These are phyloP conservation scores for Trissoscelio sp. DNA, from an alignment of 2,888 invertebrate species.

Conservation along the genomic window DNA sequence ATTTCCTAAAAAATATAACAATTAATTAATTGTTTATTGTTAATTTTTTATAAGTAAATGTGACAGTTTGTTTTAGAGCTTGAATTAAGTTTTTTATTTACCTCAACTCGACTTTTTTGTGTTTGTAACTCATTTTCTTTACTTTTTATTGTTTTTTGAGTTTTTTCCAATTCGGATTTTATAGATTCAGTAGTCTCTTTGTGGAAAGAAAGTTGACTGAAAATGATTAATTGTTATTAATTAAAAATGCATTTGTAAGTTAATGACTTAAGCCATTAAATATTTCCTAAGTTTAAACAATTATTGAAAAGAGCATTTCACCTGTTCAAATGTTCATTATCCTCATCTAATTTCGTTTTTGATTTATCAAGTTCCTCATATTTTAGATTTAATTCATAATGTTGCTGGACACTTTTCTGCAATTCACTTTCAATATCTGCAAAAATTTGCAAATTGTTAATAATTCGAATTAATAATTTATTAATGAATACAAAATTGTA, in stretches of 20 bases:
- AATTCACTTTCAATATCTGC: conserved; percentile 88
- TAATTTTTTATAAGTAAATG: no score
- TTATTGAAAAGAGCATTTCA: no score
- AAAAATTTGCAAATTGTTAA: conserved; percentile 22
- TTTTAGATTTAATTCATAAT: conserved; percentile 91
- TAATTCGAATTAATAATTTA: neutral
- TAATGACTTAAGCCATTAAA: no score
- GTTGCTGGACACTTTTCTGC: conserved; percentile 88
- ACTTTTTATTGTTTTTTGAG: conserved; percentile 87
- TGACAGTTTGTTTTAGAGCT: no score
- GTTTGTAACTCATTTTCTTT: conserved; percentile 89
- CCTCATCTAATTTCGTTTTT: conserved; percentile 91
- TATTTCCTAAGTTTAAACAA: no score
- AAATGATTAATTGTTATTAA: neutral
- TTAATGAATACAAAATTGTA: no score
- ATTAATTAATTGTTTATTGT: conserved; percentile 1
- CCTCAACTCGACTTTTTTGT: conserved; percentile 89
- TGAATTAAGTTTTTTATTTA: conserved; percentile 74
- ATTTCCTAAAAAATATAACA: conserved; percentile 72
- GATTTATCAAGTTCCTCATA: conserved; percentile 93
- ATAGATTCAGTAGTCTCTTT: conserved; percentile 77
- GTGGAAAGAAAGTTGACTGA: conserved; percentile 55
- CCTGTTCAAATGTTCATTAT: conserved; percentile 92
- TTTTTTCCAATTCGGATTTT: conserved; percentile 87
- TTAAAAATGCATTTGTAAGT: no score